phyloP scores from a whole-genome alignment of 1,140 invertebrate genomes.

The Dolichoris vasculosae region DNA sequence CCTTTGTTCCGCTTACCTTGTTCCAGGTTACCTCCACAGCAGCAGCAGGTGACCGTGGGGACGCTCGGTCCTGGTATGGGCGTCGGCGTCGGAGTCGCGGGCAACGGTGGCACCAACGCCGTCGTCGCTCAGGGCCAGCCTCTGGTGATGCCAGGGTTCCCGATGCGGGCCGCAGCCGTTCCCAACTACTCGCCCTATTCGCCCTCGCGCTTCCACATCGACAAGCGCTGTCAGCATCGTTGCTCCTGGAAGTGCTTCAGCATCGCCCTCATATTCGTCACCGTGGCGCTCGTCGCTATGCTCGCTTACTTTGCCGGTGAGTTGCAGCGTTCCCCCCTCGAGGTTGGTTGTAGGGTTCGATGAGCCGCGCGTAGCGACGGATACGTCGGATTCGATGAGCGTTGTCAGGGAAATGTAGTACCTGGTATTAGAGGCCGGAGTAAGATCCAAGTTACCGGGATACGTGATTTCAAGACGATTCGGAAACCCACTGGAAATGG shows the following conservation, averaged over 20 bases:
- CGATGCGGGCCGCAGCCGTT: conserved; percentile 81
- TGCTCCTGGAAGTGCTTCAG: conserved; percentile 97
- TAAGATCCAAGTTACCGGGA: not conserved
- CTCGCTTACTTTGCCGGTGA: conserved; percentile 96
- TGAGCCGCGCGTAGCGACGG: not conserved
- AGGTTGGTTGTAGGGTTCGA: too few species aligned
- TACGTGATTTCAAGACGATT: not conserved
- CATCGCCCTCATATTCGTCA: conserved; percentile 91
- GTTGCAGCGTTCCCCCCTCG: conserved; percentile 61
- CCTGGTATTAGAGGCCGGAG: too few species aligned
- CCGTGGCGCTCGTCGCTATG: conserved; percentile 90
- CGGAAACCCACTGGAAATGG: not conserved
- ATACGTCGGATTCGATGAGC: not conserved
- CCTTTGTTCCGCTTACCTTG: too few species aligned
- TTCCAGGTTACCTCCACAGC: conserved; percentile 70
- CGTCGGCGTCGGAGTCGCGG: conserved; percentile 63
- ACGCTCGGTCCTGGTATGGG: conserved; percentile 63
- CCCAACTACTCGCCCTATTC: conserved; percentile 88
- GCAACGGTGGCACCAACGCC: conserved; percentile 70
- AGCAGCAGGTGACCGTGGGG: conserved; percentile 73
- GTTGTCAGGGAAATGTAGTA: not conserved
- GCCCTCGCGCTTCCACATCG: conserved; percentile 93
- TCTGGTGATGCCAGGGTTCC: conserved; percentile 87
- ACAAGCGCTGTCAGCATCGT: conserved; percentile 91
- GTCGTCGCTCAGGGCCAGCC: conserved; percentile 55